Conservation (phyloP, 1,140 invertebrate genomes). For the Apocrypta bakeri region DNA sequence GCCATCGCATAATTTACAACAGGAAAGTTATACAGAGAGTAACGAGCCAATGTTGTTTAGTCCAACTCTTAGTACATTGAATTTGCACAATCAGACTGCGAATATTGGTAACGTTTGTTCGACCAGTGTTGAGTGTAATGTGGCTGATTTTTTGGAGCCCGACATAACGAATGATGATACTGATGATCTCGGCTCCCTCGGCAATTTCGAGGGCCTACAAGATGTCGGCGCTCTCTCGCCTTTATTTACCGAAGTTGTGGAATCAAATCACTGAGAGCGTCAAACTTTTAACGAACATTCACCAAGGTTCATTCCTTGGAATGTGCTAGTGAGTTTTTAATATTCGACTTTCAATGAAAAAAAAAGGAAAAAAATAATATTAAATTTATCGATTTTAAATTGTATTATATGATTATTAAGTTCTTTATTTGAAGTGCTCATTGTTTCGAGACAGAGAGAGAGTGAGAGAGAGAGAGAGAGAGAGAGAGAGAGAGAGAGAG, state of each 20-base stretch:
- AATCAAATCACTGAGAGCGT: slow-evolving; percentile 66
- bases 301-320: slow-evolving; percentile 8
- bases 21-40: slow-evolving; percentile 63
- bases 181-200: slow-evolving; percentile 66
- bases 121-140: slow-evolving; percentile 62
- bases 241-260: slow-evolving; percentile 71
- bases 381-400: neutral
- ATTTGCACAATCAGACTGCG: slow-evolving; percentile 57
- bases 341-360: slow-evolving; percentile 22
- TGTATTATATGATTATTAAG: slow-evolving; percentile 1
- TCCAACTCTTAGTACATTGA: slow-evolving; percentile 69
- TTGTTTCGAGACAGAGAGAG: slow-evolving; percentile 9
- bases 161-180: slow-evolving; percentile 64
- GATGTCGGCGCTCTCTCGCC: slow-evolving; percentile 71
- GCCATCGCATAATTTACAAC: slow-evolving; percentile 64
- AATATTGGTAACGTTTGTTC: slow-evolving; percentile 38
- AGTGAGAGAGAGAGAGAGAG: no score
- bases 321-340: slow-evolving; percentile 39
- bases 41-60: slow-evolving; percentile 72
- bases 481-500: no score
- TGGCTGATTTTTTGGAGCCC: slow-evolving; percentile 67
- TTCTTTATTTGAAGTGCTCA: slow-evolving; percentile 1
- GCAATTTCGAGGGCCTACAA: slow-evolving; percentile 71
- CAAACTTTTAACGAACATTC: slow-evolving; percentile 44
- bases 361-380: no score